Base-by-base conservation (phyloP, 2,797 vertebrate genomes). In the Cirrhinus mrigala region DNA sequence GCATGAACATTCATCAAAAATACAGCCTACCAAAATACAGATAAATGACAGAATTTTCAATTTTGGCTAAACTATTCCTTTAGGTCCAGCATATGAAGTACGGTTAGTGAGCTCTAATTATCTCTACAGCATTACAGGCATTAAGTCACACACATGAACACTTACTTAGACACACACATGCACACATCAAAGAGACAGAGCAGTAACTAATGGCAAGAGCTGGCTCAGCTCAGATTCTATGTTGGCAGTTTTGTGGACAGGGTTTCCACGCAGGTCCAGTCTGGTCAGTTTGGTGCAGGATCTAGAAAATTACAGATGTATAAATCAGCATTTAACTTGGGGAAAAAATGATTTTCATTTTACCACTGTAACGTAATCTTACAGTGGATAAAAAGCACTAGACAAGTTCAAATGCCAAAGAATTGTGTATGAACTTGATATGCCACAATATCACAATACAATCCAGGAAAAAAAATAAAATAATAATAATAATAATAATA, bases 231-330 rank as follows among this genome's bases (percentile, higher is more conserved):
- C 92, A 0, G 92, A 90, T 50, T 86, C 90, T 37, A 94, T 37
- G 54, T 90, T 90, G 33, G 77, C 89, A 1, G 24, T 88, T 90
- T 94, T 92, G 92, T 95, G 93, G 87, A 98, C 86, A 0, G 96
- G 96, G 92, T 98, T 97, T 83, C 95, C 96, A 84, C 95, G 94
- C 84, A 98, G 94, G 92, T 96, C 92, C 14, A 98, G 95, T 66
- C 90, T 93, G 87, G 90, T 92, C 88, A 98, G 94, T 76, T 87
- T 95, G 58, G 95, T 95, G 93, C 97, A 98, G 58, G 95, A n/a
- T n/a, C n/a, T n/a, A n/a, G n/a, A n/a, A n/a, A n/a, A n/a, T n/a
- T n/a, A n/a, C n/a, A n/a, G n/a, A n/a, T n/a, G n/a, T n/a, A n/a
- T n/a, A n/a, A n/a, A n/a, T n/a, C n/a, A n/a, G n/a, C n/a, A n/a